Base-by-base conservation (phyloP, 2,113 vertebrate species). In the Parus major region DNA sequence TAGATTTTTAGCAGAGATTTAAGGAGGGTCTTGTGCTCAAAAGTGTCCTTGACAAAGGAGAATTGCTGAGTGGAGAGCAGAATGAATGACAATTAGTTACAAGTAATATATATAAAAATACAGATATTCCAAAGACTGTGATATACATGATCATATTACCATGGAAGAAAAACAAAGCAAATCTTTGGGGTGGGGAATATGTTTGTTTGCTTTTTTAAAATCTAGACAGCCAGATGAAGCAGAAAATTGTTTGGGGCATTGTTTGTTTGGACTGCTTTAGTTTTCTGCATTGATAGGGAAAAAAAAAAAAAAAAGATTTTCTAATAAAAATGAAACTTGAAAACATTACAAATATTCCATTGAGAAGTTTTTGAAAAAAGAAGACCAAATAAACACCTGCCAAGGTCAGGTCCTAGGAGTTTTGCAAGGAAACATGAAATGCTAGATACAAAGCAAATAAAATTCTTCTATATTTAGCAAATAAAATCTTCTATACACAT, bases 171-270 rank as follows among this genome's bases (percentile, higher is more conserved):
- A 81, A 25, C 29, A 76, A 79, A 72, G 8, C 7, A 50, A 91
- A 56, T 56, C 12, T 71, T 52, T 60, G 24, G 19, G 15, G 13
- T 63, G 7, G 7, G 7, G 12, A 78, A 71, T 27, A 68, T 50
- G 36, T 75, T 86, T 88, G 7, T 77, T 75, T 97, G 31, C 60
- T 95, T 96, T 95, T 94, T 70, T 41, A 91, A 95, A 96, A 88
- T 56, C 69, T 91, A 91, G 65, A 84, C 93, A 96, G 81, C 16
- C 70, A 97, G 29, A 79, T 96, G 93, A 97, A 98, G 96, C 95
- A 96, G 93, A 97, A 97, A 98, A 97, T 95, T 93, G 69, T 96
- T 97, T 86, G 46, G 22, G 80, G 39, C 46, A 39, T 68, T 96
- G 60, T 9, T 23, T 81, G 88, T 93, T 86, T 88, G 28, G 52